Base-by-base conservation (phyloP, 2,888 invertebrate genomes). In the Drosophila testacea region DNA sequence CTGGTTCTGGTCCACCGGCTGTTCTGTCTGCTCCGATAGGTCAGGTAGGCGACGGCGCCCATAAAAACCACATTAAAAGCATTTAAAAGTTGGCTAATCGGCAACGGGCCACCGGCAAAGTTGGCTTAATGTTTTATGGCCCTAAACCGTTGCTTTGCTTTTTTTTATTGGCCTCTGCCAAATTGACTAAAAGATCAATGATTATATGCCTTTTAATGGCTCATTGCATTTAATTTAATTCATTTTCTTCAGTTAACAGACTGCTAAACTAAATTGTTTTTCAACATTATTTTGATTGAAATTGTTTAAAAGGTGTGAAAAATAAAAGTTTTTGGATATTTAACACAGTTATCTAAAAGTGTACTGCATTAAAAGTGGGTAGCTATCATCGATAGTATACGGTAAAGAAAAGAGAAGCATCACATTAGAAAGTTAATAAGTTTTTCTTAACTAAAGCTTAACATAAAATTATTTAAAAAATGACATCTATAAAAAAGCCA, bases 171-270 rank as follows among this genome's bases (percentile, higher is more conserved):
- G 77, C 36, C 63, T 44, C 72, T 47, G 79, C 68, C 68, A 82
- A 85, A 89, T 85, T 85, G 85, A 85, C 88, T 89, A 85, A 85
- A 85, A 85, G 85, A 85, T 85, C 85, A 85, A 83, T 87, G 85
- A 85, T 85, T 77, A 86, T 77, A 74, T 69, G 73, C 74, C 69
- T 70, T 83, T 84, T 83, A 88, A 83, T 83, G 83, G 81, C 76
- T 79, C 87, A 77, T 71, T 87, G 87, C 79, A 79, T 86, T 88
- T 81, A 69, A 87, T 88, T 84, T 87, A 59, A 72, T 85, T 77
- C 27, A 0, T 5, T 36, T 13, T 27, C 46, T 73, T 70, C 73
- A 68, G 67, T 86, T 81, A 47, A 46, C 42, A 56, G 54, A 57
- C 56, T 55, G 42, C 22, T n/a, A n/a, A n/a, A n/a, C n/a, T 27